Percentiles rank a stretch among this genome's conserved stretches.
These are phyloP conservation scores for Pyxicephalus adspersus DNA, from an alignment of 2,113 vertebrate genomes.

Conservation along the genomic window DNA sequence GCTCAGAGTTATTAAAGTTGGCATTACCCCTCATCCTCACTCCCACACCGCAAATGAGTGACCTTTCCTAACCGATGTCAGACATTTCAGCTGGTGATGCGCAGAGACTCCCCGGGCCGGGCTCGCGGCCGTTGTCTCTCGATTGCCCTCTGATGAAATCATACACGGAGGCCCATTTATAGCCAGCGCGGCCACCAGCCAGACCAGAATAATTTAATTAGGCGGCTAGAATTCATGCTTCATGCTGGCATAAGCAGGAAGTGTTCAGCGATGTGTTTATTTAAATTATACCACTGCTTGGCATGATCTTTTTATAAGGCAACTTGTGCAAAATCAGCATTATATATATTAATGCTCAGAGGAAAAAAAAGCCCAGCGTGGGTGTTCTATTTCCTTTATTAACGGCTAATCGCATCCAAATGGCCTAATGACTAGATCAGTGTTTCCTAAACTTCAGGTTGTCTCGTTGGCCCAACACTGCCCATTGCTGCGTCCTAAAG, in stretches of 20 bases:
- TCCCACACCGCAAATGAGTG: background rate
- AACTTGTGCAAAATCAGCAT: no score
- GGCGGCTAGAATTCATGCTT: background rate
- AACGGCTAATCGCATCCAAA: no score
- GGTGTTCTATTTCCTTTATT: no score
- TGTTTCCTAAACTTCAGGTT: no score
- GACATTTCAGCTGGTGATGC: background rate
- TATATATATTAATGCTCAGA: no score
- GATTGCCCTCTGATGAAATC: conserved; percentile 16
- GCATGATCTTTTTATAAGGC: no score
- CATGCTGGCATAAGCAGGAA: background rate
- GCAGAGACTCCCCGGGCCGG: background rate
- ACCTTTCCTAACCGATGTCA: background rate
- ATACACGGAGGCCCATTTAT: background rate
- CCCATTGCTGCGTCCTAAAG: no score
- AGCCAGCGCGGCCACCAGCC: conserved; percentile 11
- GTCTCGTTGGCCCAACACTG: no score
- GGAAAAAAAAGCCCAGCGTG: no score
- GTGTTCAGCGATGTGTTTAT: background rate
- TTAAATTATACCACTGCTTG: no score
- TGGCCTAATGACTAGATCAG: no score
- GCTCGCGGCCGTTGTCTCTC: conserved; percentile 3
- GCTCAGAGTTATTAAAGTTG: background rate
- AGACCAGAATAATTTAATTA: conserved; percentile 24
- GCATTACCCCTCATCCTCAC: conserved; percentile 1